phyloP scores from a whole-genome alignment of 1,140 invertebrate genomes.

The Sycobia sp. region DNA sequence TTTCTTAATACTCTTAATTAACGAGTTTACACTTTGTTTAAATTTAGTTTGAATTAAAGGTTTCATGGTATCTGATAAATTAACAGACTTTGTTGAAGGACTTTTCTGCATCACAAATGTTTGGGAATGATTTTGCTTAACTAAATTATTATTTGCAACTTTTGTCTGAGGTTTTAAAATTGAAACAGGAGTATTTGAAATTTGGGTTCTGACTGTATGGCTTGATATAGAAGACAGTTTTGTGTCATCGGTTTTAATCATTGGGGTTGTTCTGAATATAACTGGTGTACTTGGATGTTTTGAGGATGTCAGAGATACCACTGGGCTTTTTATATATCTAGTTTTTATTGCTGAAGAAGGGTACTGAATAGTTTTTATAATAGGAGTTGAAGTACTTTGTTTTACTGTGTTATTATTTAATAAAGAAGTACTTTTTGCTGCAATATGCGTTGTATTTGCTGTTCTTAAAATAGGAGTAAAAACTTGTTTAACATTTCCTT shows the following conservation, averaged over 20 bases:
- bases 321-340: constrained; percentile 29
- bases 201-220: constrained; percentile 38
- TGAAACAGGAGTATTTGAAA: constrained; percentile 45
- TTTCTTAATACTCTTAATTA: constrained; percentile 37
- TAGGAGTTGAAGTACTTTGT: constrained; percentile 22
- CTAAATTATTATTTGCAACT: constrained; percentile 29
- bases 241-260: constrained; percentile 43
- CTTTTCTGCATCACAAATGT: constrained; percentile 19
- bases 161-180: constrained; percentile 51
- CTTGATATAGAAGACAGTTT: constrained; percentile 36
- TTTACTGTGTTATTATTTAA: constrained; percentile 35
- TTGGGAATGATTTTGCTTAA: constrained; percentile 8
- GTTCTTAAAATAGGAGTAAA: constrained; percentile 41
- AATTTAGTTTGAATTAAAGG: constrained; percentile 23
- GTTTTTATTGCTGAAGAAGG: constrained; percentile 45
- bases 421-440: constrained; percentile 41
- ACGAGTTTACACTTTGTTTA: constrained; percentile 38
- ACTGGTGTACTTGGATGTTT: constrained; percentile 44
- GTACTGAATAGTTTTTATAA: constrained; percentile 47
- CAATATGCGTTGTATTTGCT: constrained; percentile 14
- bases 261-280: constrained; percentile 43
- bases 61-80: constrained; percentile 20
- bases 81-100: constrained; percentile 1
- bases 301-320: constrained; percentile 16
- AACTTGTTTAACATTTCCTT: constrained; percentile 42